phyloP scores from a whole-genome alignment of 1,140 invertebrate genomes.

The Lordiphosa mommai region DNA sequence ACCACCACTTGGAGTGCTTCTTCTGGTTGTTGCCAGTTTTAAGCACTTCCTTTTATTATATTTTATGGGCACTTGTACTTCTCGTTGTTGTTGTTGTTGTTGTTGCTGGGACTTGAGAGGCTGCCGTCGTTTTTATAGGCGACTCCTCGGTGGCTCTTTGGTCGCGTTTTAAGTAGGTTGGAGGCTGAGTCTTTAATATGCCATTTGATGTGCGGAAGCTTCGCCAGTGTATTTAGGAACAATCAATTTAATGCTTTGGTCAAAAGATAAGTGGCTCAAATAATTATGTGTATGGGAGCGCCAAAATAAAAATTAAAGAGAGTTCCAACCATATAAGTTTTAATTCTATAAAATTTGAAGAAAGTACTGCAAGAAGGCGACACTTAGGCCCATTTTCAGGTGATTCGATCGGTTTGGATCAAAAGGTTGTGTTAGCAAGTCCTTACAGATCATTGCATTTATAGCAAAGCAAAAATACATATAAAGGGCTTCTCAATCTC shows the following conservation, averaged over 20 bases:
- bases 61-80: slow-evolving; percentile 75
- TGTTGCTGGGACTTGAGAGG: slow-evolving; percentile 17
- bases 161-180: slow-evolving; percentile 35
- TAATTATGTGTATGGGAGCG: no score
- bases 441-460: no score
- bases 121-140: slow-evolving; percentile 27
- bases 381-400: no score
- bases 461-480: no score
- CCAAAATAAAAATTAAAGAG: no score
- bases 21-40: slow-evolving; percentile 54
- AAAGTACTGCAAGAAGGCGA: no score
- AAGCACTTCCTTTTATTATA: slow-evolving; percentile 77
- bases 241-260: slow-evolving; percentile 42
- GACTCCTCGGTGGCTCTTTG: slow-evolving; percentile 45
- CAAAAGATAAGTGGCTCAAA: no score
- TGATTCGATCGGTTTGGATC: no score
- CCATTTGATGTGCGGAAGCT: slow-evolving; percentile 37
- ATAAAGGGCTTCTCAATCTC: no score
- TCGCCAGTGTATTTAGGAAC: slow-evolving; percentile 33
- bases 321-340: no score
- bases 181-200: slow-evolving; percentile 49
- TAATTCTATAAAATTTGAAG: no score
- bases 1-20: background rate
- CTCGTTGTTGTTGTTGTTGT: slow-evolving; percentile 5
- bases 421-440: no score